Conservation (phyloP, 2,113 vertebrate species). For the Thunnus maccoyii region DNA sequence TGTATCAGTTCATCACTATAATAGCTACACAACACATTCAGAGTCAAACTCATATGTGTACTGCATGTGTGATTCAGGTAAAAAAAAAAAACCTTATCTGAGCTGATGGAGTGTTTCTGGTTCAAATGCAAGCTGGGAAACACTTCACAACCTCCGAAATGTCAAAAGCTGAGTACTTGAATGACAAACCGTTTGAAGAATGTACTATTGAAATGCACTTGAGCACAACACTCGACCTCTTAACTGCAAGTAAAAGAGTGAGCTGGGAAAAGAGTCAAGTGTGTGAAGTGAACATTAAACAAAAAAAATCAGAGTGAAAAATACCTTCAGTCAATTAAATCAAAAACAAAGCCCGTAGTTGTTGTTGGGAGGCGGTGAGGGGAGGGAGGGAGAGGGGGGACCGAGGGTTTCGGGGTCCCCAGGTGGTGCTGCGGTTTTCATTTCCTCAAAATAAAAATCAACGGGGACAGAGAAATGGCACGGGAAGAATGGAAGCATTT, state of each 20-base stretch:
- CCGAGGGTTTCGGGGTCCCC: slow-evolving; percentile 12
- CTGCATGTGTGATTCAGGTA: background rate
- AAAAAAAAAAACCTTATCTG: background rate
- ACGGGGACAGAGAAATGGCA: slow-evolving; percentile 54
- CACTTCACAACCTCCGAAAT: slow-evolving; percentile 8
- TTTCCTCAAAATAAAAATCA: slow-evolving; percentile 41
- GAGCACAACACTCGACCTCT: background rate
- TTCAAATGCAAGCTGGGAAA: slow-evolving; percentile 21
- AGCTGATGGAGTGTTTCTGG: background rate
- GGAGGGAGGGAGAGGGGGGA: background rate
- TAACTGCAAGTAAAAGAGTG: background rate
- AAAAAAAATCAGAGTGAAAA: slow-evolving; percentile 21
- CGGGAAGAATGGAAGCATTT: slow-evolving; percentile 61
- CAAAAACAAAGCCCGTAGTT: slow-evolving; percentile 33
- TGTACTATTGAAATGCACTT: background rate
- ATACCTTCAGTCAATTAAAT: slow-evolving; percentile 58
- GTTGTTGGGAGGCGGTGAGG: background rate
- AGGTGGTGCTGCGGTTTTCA: slow-evolving; percentile 52
- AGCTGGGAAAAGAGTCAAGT: slow-evolving; percentile 17
- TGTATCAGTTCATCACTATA: too few species aligned
- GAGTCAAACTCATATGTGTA: too few species aligned
- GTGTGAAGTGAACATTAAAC: slow-evolving; percentile 57
- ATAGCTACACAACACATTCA: too few species aligned
- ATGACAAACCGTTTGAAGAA: slow-evolving; percentile 14
- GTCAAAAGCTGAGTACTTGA: slow-evolving; percentile 14